Base-by-base conservation (phyloP, 2,797 vertebrate genomes). In the Salarias fasciatus region DNA sequence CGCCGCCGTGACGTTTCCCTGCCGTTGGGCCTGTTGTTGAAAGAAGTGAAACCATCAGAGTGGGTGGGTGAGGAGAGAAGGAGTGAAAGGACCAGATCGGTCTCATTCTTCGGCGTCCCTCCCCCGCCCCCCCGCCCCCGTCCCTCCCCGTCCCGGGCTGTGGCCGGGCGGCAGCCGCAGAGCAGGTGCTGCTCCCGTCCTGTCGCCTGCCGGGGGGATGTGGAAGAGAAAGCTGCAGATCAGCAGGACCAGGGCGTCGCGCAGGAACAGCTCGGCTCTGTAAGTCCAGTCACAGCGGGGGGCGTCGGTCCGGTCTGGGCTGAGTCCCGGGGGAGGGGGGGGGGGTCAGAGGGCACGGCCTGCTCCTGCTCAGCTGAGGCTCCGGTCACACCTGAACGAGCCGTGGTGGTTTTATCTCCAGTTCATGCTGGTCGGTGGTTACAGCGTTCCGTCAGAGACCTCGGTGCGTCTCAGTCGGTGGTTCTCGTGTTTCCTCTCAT, bases 221-320 rank as follows among this genome's bases (percentile, higher is more conserved):
- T 91, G 89, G 89, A 89, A 53, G 72, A 89, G 63, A 77, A 92
- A 81, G 81, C 82, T 91, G 60, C 68, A 53, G 53, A 80, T 88
- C 72, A 85, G 58, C 84, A 77, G 80, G 79, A 72, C 62, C 29
- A 48, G 66, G 67, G 50, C 66, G 64, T 77, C 68, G 0, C 63
- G 68, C 44, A 72, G 79, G 77, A 84, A 55, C 53, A 67, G 82
- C 50, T 1, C 28, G 13, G 52, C 64, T 69, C 64, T 37, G 89
- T 89, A 81, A 89, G 89, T 89, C 72, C 61, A 5, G 1, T 33
- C 33, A 6, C 12, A 5, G 0, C 45, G 24, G 18, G 18, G 18
- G 18, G 18, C 18, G 24, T 24, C 24, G 18, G 18, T 24, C 24
- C 3, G 24, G 24, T 24, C 18, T 24, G 18, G 18, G 18, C 18